Percentiles rank a stretch among this genome's conserved stretches.
These are phyloP conservation scores for Neuroterus valhalla DNA, from an alignment of 1,140 invertebrate genomes.

Conservation along the genomic window DNA sequence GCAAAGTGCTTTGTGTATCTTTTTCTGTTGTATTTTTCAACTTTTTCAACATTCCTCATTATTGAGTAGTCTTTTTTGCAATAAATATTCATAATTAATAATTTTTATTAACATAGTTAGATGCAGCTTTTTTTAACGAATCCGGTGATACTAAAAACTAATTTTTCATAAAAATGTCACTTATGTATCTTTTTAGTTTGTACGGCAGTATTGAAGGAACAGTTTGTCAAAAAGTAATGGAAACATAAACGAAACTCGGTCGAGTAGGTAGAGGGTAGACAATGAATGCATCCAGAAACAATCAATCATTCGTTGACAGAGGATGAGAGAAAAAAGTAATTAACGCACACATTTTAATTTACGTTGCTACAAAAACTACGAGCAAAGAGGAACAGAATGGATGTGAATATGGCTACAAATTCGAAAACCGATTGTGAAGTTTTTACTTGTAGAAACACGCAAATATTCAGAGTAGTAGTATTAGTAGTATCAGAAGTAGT, in stretches of 20 bases:
- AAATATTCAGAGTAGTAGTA: neutral
- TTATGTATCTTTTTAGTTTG: too few species aligned
- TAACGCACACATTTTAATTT: slow-evolving; percentile 15
- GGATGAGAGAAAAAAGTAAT: slow-evolving; percentile 9
- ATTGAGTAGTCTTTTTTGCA: too few species aligned
- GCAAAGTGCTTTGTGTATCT: too few species aligned
- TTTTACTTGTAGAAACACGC: neutral
- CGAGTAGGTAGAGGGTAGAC: neutral
- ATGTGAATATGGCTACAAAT: neutral
- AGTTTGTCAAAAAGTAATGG: neutral
- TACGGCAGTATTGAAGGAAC: neutral
- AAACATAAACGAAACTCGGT: neutral
- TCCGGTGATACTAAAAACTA: too few species aligned
- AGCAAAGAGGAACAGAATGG: neutral
- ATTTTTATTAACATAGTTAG: too few species aligned
- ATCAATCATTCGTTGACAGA: slow-evolving; percentile 8
- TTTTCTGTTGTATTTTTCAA: too few species aligned
- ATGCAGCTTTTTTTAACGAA: too few species aligned
- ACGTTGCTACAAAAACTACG: neutral
- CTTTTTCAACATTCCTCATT: too few species aligned
- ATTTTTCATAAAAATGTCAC: too few species aligned
- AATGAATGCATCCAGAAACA: slow-evolving; percentile 2
- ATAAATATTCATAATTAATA: too few species aligned
- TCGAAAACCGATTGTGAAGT: neutral
- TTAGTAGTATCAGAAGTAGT: too few species aligned